Percentiles rank a stretch among this genome's conserved stretches.
Evolutionary conservation across 2,113 vertebrate genomes (phyloP).

Genomic region (Castor canadensis): DNA sequence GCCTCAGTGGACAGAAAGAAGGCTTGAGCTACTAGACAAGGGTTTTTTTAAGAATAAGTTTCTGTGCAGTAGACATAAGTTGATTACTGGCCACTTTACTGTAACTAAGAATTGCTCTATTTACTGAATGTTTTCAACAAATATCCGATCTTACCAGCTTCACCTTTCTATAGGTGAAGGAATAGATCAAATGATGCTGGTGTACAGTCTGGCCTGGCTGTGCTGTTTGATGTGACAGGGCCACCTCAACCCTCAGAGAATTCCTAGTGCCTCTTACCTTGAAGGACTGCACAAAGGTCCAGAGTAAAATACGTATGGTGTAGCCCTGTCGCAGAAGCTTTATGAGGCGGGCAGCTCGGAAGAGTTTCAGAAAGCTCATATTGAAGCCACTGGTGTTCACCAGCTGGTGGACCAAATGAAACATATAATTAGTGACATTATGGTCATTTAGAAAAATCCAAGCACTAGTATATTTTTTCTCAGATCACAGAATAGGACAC

Average conservation of each 20-base stretch:
- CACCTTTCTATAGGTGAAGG: background rate
- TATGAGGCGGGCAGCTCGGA: slow-evolving; percentile 97
- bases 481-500: background rate
- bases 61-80: background rate
- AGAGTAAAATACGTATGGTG: slow-evolving; percentile 97
- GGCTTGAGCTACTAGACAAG: background rate
- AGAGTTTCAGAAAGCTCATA: slow-evolving; percentile 99
- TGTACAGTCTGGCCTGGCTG: accelerated
- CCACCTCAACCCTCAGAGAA: background rate
- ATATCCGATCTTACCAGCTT: background rate
- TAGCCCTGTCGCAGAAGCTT: slow-evolving; percentile 98
- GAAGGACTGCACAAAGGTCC: slow-evolving; percentile 99
- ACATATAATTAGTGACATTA: slow-evolving; percentile 42
- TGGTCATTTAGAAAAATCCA: slow-evolving; percentile 38
- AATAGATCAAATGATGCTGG: background rate
- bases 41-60: background rate
- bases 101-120: background rate
- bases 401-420: slow-evolving; percentile 78
- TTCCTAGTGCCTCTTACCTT: slow-evolving; percentile 85
- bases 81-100: no score
- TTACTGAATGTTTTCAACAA: background rate
- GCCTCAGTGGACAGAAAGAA: background rate
- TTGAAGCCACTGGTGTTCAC: slow-evolving; percentile 93
- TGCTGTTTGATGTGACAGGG: no score
- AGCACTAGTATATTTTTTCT: background rate